A percentile compares a stretch with the other conserved stretches of the same genome.
These are phyloP conservation scores for Drosophila pseudoobscura DNA, from an alignment of 1,140 invertebrate genomes.

Conservation along the genomic window DNA sequence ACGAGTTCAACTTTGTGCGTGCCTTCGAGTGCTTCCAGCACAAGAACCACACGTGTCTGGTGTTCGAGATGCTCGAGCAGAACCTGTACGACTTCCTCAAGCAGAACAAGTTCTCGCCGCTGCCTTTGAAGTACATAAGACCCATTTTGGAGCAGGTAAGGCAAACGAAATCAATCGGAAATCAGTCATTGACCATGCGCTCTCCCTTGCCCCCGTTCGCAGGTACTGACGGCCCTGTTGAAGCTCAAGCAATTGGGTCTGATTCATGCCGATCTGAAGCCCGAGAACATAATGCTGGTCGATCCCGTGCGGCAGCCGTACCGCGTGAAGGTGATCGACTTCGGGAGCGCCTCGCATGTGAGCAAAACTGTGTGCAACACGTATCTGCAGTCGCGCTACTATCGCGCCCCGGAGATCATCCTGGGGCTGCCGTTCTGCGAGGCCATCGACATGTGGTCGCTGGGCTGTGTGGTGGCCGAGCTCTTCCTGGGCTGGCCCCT, in stretches of 20 bases:
- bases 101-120: constrained; percentile 99
- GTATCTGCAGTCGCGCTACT: constrained; percentile 99
- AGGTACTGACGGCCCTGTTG: constrained; percentile 94
- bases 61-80: constrained; percentile 99
- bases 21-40: constrained; percentile 99
- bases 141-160: constrained; percentile 98
- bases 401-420: constrained; percentile 99
- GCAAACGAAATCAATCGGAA: not conserved
- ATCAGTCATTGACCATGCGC: not conserved
- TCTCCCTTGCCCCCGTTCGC: not conserved
- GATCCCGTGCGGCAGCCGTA: constrained; percentile 98
- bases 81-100: constrained; percentile 99
- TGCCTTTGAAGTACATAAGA: constrained; percentile 98
- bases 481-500: constrained; percentile 99
- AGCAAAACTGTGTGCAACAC: constrained; percentile 99
- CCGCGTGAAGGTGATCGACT: constrained; percentile 99
- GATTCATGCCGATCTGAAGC: constrained; percentile 99
- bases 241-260: constrained; percentile 99
- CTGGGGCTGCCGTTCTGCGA: constrained; percentile 99
- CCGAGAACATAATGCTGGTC: constrained; percentile 99
- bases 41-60: constrained; percentile 99
- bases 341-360: constrained; percentile 99
- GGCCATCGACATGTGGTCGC: constrained; percentile 99
- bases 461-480: constrained; percentile 99
- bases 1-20: constrained; percentile 99